These are phyloP conservation scores for Periophthalmus modestus DNA, from an alignment of 2,113 vertebrate species.

Conservation along the genomic window DNA sequence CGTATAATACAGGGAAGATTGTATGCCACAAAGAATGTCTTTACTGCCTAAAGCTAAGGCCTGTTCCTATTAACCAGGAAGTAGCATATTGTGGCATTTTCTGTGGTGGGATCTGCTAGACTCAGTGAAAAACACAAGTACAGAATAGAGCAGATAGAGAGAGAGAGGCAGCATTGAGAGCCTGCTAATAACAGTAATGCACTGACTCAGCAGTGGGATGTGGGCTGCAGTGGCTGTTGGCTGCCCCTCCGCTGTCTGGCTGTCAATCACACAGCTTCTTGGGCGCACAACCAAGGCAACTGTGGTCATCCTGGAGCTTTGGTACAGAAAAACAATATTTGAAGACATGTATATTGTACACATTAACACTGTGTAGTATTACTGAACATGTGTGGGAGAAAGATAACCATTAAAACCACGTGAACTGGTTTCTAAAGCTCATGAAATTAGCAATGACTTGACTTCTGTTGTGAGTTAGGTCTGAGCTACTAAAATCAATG, in stretches of 20 bases:
- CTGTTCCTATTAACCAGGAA: conserved; percentile 32
- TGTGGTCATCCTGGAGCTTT: conserved; percentile 21
- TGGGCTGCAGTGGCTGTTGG: conserved; percentile 49
- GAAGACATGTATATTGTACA: background rate
- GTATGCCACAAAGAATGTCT: conserved; percentile 13
- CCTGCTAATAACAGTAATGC: conserved; percentile 65
- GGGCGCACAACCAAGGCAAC: conserved; percentile 17
- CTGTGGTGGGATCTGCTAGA: conserved; percentile 24
- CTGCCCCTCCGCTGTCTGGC: conserved; percentile 34
- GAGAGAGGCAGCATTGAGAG: conserved; percentile 39
- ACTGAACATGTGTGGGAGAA: background rate
- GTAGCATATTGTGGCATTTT: conserved; percentile 30
- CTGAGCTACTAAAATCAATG: background rate
- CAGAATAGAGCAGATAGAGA: conserved; percentile 20
- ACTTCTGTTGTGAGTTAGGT: background rate
- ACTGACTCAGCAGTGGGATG: conserved; percentile 67
- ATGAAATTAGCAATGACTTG: background rate
- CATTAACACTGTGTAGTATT: background rate
- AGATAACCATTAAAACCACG: background rate
- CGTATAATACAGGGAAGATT: background rate
- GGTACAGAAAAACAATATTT: background rate
- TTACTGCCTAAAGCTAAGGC: conserved; percentile 6
- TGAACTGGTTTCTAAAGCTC: background rate
- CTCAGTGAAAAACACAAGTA: conserved; percentile 25
- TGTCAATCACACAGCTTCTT: conserved; percentile 48